Evolutionary conservation across 2,888 invertebrate genomes (phyloP), one percentile per base, ranked within the genome.

Genomic region (Nemotelus pantherinus): DNA sequence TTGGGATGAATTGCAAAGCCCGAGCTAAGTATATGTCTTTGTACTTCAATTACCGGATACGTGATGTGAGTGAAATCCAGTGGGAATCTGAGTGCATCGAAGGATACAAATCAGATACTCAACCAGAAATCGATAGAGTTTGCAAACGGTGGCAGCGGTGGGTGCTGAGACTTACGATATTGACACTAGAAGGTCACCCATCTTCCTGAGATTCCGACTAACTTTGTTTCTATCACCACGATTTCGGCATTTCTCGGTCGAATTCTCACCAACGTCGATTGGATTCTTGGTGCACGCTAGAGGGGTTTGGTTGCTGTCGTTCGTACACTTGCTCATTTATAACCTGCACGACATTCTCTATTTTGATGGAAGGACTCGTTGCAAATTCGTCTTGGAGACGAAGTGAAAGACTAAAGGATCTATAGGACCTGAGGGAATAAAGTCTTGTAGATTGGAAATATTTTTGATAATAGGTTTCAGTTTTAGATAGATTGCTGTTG

Each of bases 1-100:
- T 7, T 3, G 6, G 65, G 76, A 77, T 77, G 58, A 77, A 77
- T 77, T 58, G 67, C 68, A 77, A 77, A 77, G 76, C 76, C 76
- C 50, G 44, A 76, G 25, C 76, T 76, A 76, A 76, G 76, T 76
- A 76, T 76, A 64, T 77, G 76, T 77, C 76, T 77, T 77, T 77
- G 76, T 77, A 77, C 76, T 77, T 77, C 76, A 77, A 77, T 77
- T 77, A 77, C 76, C 68, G 68, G 58, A n/a, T 55, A 77, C 76
- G 76, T 77, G 76, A 77, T 77, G 76, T 77, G 76, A 77, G 76
- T 67, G 57, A 77, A 77, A 77, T 77, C 76, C 65, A 68, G 47
- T 68, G 76, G 76, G 76, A 77, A 77, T 77, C 68, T 77, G 53
- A 68, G 76, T 77, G 76, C 76, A 77, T 58, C 76, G 58, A 57